A percentile compares a stretch with the other conserved stretches of the same genome.
phyloP scores from a whole-genome alignment of 1,140 invertebrate species.

The Saccostrea cuccullata region DNA sequence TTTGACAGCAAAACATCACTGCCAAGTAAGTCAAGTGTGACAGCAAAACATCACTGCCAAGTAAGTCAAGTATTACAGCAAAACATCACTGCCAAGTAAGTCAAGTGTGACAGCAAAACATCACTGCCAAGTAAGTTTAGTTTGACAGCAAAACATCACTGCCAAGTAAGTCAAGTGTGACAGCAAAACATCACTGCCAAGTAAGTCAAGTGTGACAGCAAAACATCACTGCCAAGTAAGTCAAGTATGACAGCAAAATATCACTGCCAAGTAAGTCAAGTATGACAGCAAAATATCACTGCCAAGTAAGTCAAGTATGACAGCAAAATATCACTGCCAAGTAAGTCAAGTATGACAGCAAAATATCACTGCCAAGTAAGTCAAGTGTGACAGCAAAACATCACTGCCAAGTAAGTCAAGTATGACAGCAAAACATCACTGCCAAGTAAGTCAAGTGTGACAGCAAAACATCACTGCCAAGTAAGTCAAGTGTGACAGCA shows the following conservation, averaged over 20 bases:
- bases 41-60: no score
- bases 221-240: constrained; percentile 75
- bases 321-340: constrained; percentile 75
- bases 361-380: constrained; percentile 68
- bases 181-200: constrained; percentile 71
- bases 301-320: no score
- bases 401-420: constrained; percentile 74
- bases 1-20: no score
- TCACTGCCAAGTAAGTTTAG: constrained; percentile 73
- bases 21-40: constrained; percentile 72
- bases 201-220: no score
- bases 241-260: constrained; percentile 63
- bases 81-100: constrained; percentile 75
- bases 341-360: constrained; percentile 72
- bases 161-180: constrained; percentile 73
- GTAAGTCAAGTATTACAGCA: no score
- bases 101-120: constrained; percentile 66
- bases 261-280: constrained; percentile 74
- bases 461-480: constrained; percentile 71
- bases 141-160: constrained; percentile 71
- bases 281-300: constrained; percentile 70
- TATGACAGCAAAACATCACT: constrained; percentile 67
- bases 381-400: constrained; percentile 72
- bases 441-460: constrained; percentile 73
- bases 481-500: no score